A percentile compares a stretch with the other conserved stretches of the same genome.
These are phyloP conservation scores for Gorsachius magnificus DNA, from an alignment of 2,797 vertebrate genomes.

Conservation along the genomic window DNA sequence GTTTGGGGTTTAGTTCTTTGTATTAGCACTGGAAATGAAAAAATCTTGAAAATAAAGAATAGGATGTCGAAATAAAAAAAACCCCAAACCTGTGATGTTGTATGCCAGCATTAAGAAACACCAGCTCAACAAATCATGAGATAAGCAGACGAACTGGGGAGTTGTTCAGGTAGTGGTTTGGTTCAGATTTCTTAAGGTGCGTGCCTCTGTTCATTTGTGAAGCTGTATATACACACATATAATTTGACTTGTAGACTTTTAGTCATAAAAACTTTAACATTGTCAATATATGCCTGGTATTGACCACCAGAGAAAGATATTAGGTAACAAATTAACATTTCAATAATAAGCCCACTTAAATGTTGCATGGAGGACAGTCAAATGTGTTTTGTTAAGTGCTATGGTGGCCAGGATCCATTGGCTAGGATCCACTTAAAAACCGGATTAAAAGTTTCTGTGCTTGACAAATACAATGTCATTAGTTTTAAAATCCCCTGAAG, in stretches of 20 bases:
- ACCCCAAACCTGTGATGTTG: background rate
- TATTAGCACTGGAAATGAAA: background rate
- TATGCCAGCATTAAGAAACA: too few species aligned
- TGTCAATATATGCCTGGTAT: background rate
- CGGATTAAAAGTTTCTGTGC: conserved; percentile 50
- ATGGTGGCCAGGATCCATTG: conserved; percentile 56
- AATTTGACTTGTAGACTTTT: background rate
- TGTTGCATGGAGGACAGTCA: conserved; percentile 23
- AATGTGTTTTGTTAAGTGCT: conserved; percentile 43
- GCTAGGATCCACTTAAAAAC: conserved; percentile 47
- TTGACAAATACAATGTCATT: conserved; percentile 33
- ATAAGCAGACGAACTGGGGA: background rate
- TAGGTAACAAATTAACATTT: background rate
- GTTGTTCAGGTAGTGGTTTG: background rate
- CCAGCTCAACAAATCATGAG: background rate
- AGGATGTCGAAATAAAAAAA: background rate
- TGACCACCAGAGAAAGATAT: background rate
- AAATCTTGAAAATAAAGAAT: background rate
- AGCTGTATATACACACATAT: background rate
- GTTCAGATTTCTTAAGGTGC: background rate
- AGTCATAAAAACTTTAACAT: background rate
- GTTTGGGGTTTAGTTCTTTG: background rate
- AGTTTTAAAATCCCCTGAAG: conserved; percentile 58
- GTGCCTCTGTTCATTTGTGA: background rate
- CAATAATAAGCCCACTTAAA: background rate